Percentiles rank a stretch among this genome's conserved stretches.
phyloP scores from a whole-genome alignment of 2,888 invertebrate species.

The Phengaris arion region DNA sequence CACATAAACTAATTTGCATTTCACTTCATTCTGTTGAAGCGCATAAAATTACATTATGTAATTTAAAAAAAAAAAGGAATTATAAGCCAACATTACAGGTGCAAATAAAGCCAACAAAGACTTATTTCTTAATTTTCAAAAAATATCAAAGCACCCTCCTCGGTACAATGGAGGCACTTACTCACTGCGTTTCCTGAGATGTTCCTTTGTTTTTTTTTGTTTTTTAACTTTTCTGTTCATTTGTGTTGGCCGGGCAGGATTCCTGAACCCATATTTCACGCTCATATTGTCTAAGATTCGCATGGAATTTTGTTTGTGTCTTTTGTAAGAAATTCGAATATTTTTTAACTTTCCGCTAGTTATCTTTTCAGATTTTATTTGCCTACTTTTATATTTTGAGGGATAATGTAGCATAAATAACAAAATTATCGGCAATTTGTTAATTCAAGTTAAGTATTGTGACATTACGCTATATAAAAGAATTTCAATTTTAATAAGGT shows the following conservation, averaged over 20 bases:
- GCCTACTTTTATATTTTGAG: background rate
- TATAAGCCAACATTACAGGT: constrained; percentile 5
- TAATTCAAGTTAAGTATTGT: too few relatives aligned
- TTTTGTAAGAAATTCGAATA: constrained; percentile 28
- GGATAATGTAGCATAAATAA: too few relatives aligned
- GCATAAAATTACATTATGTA: background rate
- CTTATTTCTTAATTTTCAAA: constrained; percentile 40
- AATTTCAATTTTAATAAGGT: too few relatives aligned
- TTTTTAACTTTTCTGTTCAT: constrained; percentile 73
- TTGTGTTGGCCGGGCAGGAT: constrained; percentile 70
- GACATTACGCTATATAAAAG: too few relatives aligned
- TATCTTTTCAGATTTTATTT: constrained; percentile 11
- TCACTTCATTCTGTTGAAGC: too few relatives aligned
- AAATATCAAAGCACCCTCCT: constrained; percentile 48
- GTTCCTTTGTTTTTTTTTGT: constrained; percentile 64
- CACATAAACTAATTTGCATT: too few relatives aligned
- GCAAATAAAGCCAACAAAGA: constrained; percentile 33
- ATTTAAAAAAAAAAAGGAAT: background rate
- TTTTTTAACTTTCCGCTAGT: constrained; percentile 7
- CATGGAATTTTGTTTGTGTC: constrained; percentile 43
- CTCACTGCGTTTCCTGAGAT: constrained; percentile 74
- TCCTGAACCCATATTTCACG: constrained; percentile 78
- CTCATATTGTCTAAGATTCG: constrained; percentile 73
- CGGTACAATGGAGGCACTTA: constrained; percentile 64
- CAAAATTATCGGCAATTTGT: too few relatives aligned